Percentiles rank a stretch among this genome's conserved stretches.
phyloP scores from a whole-genome alignment of 2,113 vertebrate species.

The Salvelinus sp. region DNA sequence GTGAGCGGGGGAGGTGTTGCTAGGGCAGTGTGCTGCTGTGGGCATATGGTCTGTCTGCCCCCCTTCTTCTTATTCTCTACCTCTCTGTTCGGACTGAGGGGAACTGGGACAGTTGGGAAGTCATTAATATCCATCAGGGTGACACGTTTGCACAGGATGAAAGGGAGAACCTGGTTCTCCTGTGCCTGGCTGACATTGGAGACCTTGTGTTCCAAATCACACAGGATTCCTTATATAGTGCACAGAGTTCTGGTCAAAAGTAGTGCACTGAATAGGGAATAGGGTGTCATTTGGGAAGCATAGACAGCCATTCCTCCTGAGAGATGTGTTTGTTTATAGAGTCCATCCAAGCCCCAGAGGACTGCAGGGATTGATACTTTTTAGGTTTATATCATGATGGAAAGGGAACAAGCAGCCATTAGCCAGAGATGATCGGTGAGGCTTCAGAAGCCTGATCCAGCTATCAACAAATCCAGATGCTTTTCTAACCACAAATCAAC shows the following conservation, averaged over 20 bases:
- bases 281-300: too few species aligned
- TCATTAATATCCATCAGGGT: slow-evolving; percentile 72
- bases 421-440: neutral
- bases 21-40: slow-evolving; percentile 47
- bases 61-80: too few species aligned
- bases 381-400: neutral
- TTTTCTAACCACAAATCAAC: neutral
- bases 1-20: too few species aligned
- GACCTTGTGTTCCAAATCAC: neutral
- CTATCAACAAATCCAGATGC: slow-evolving; percentile 2
- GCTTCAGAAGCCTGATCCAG: neutral
- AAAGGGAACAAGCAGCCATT: neutral
- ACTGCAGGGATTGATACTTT: neutral
- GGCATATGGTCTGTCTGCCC: slow-evolving; percentile 35
- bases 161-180: slow-evolving; percentile 32
- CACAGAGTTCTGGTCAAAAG: too few species aligned
- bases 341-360: neutral
- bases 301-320: slow-evolving; percentile 14
- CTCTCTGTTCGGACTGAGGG: slow-evolving; percentile 40
- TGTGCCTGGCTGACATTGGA: slow-evolving; percentile 41
- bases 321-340: neutral
- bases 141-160: slow-evolving; percentile 46
- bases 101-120: slow-evolving; percentile 59
- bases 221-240: too few species aligned
- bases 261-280: too few species aligned